Percentiles rank a stretch among this genome's conserved stretches.
phyloP scores from a whole-genome alignment of 2,797 vertebrate genomes.

The Enteromius viviparus region DNA sequence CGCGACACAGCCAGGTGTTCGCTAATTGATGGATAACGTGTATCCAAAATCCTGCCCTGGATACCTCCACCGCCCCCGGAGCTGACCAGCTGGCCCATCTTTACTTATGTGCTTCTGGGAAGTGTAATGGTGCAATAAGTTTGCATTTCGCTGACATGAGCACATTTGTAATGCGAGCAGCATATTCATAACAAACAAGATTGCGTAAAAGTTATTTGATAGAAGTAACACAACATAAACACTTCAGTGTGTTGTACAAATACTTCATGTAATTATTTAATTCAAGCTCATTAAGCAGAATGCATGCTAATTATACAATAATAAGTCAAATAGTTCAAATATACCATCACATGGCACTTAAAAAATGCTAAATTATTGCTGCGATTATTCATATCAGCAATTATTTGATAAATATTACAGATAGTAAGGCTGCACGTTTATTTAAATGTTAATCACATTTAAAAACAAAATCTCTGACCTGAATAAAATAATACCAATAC shows the following conservation, averaged over 20 bases:
- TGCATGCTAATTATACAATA: not conserved
- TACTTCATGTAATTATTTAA: not conserved
- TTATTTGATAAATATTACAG: not conserved
- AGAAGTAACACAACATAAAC: not conserved
- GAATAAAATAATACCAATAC: not conserved
- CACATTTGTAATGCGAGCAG: slow-evolving; percentile 5
- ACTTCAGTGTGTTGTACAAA: too few relatives aligned
- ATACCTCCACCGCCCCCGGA: not conserved
- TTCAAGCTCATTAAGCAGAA: not conserved
- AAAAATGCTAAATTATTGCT: not conserved
- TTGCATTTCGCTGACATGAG: slow-evolving; percentile 16
- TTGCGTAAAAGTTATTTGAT: not conserved
- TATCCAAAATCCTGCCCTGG: slow-evolving; percentile 6
- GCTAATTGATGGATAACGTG: slow-evolving; percentile 39
- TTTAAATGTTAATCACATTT: not conserved
- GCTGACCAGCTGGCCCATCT: not conserved
- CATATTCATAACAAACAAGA: slow-evolving; percentile 24
- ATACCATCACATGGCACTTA: not conserved
- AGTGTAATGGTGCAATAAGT: not conserved
- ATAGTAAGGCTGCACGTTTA: not conserved
- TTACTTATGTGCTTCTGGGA: not conserved
- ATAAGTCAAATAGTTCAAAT: not conserved
- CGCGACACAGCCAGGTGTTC: slow-evolving; percentile 9
- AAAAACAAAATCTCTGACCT: not conserved
- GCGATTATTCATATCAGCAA: not conserved